Evolutionary conservation across 2,113 vertebrate species (phyloP).

Genomic region (Eleginops maclovinus): DNA sequence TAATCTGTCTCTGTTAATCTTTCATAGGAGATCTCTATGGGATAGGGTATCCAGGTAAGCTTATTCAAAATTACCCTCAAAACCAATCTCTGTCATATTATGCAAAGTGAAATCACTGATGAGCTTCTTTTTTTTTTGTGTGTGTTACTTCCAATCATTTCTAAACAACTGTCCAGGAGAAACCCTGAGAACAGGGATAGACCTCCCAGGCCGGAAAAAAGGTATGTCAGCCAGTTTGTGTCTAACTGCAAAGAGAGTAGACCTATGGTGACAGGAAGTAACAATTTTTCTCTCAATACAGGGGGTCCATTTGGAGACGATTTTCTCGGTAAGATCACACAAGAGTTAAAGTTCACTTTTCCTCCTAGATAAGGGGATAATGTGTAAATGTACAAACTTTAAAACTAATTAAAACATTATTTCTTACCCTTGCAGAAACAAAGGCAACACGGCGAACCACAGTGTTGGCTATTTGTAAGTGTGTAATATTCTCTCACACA

Average conservation of each 20-base stretch:
- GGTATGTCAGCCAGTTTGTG: conserved; percentile 11
- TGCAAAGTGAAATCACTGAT: background rate
- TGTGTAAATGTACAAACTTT: background rate
- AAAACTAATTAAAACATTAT: no score
- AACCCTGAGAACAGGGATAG: conserved; percentile 14
- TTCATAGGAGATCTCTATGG: conserved; percentile 54
- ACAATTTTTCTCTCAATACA: conserved; percentile 12
- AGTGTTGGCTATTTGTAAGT: conserved; percentile 43
- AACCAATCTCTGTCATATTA: background rate
- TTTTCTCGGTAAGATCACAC: conserved; percentile 24
- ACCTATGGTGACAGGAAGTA: background rate
- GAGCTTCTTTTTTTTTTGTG: background rate
- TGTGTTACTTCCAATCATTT: no score
- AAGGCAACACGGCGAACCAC: conserved; percentile 1
- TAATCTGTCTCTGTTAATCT: conserved; percentile 6
- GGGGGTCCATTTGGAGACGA: conserved; percentile 53
- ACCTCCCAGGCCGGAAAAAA: conserved; percentile 56
- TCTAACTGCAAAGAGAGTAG: background rate
- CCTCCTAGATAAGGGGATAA: background rate
- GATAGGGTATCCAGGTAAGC: conserved; percentile 60
- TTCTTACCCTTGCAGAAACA: conserved; percentile 21
- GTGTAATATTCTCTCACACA: background rate
- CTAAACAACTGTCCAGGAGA: conserved; percentile 24
- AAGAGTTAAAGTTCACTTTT: background rate
- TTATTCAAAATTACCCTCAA: background rate